Evolutionary conservation across 1,140 invertebrate species (phyloP).

Genomic region (Spodoptera frugiperda): DNA sequence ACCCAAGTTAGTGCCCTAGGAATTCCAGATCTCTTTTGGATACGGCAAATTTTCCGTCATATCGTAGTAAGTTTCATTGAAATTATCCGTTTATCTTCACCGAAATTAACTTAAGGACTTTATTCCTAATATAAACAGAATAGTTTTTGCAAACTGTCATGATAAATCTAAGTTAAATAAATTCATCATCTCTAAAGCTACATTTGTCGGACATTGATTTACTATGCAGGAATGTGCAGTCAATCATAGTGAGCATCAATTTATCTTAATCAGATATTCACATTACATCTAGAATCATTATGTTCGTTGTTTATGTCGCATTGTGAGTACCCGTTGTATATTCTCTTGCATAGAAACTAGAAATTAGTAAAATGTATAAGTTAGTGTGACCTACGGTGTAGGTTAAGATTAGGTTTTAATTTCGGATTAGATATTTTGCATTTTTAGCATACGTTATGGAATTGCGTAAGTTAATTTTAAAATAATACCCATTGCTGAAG

Average conservation of each 20-base stretch:
- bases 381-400: no score
- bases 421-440: no score
- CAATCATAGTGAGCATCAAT: constrained; percentile 26
- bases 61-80: no score
- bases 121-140: neutral
- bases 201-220: constrained; percentile 41
- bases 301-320: neutral
- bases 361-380: neutral
- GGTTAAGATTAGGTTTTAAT: no score
- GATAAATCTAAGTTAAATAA: constrained; percentile 1
- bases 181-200: constrained; percentile 20
- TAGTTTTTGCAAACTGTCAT: constrained; percentile 14
- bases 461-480: no score
- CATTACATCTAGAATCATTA: constrained; percentile 1
- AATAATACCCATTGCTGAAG: no score
- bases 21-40: no score
- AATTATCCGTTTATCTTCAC: no score
- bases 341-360: neutral
- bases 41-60: no score
- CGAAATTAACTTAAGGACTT: no score
- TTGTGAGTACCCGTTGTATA: neutral
- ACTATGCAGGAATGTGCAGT: constrained; percentile 6
- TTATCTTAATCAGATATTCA: constrained; percentile 30
- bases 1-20: no score
- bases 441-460: no score